These are phyloP conservation scores for Meliscaeva auricollis DNA, from an alignment of 2,888 invertebrate genomes.

Conservation along the genomic window DNA sequence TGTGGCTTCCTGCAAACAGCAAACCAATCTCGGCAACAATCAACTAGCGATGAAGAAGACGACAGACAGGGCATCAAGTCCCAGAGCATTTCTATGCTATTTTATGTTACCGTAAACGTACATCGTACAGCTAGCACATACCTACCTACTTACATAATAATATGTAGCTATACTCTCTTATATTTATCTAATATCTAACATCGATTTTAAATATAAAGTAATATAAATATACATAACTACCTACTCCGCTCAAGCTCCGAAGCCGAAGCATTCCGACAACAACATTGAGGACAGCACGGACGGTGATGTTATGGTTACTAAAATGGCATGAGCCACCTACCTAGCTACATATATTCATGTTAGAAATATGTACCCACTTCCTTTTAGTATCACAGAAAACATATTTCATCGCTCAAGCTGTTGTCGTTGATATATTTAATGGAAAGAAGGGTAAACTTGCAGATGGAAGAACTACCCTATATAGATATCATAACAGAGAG, in stretches of 20 bases:
- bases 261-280: constrained; percentile 5
- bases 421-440: constrained; percentile 27
- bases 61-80: background rate
- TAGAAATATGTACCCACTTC: background rate
- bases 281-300: constrained; percentile 15
- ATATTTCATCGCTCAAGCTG: constrained; percentile 63
- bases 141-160: no score
- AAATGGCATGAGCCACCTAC: constrained; percentile 42
- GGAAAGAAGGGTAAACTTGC: background rate
- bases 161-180: no score
- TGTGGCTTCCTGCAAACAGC: constrained; percentile 52
- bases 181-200: constrained; percentile 59
- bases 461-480: background rate
- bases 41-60: background rate
- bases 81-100: no score
- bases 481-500: constrained; percentile 29
- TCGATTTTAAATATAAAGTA: constrained; percentile 42
- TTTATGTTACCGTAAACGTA: no score
- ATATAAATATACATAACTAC: constrained; percentile 20
- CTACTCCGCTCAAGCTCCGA: background rate
- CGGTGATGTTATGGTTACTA: constrained; percentile 30
- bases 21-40: constrained; percentile 35
- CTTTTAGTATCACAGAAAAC: constrained; percentile 33
- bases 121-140: no score
- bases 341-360: constrained; percentile 5